A percentile compares a stretch with the other conserved stretches of the same genome.
Evolutionary conservation across 2,888 invertebrate genomes (phyloP).

Genomic region (Trissonchulus latispiculum): DNA sequence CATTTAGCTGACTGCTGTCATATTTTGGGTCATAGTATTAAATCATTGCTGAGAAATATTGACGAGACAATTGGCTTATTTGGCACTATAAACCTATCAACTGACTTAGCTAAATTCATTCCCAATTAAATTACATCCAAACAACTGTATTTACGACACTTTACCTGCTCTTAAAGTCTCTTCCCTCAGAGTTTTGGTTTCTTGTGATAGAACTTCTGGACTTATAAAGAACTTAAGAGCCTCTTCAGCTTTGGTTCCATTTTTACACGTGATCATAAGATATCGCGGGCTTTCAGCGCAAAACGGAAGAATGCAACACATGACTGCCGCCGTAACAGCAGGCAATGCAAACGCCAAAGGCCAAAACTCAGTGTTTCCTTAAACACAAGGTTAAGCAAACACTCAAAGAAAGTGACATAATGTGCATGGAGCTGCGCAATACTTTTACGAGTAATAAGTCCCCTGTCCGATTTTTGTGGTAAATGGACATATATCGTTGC

Average conservation of each 20-base stretch:
- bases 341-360: conserved; percentile 46
- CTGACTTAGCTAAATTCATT: too few species aligned
- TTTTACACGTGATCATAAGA: conserved; percentile 39
- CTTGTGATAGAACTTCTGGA: background rate
- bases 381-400: background rate
- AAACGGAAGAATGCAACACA: conserved; percentile 40
- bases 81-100: too few species aligned
- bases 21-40: too few species aligned
- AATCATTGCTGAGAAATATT: too few species aligned
- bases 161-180: background rate
- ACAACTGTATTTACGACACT: background rate
- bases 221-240: conserved; percentile 28
- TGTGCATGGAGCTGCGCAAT: too few species aligned
- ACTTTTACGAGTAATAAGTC: too few species aligned
- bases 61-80: too few species aligned
- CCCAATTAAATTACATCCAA: too few species aligned
- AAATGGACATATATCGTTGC: too few species aligned
- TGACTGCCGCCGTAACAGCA: conserved; percentile 36
- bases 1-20: too few species aligned
- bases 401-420: too few species aligned
- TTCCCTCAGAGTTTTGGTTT: background rate
- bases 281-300: conserved; percentile 45
- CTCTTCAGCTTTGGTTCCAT: conserved; percentile 34
- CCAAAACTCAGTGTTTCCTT: conserved; percentile 45
- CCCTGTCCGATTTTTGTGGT: too few species aligned